Evolutionary conservation across 2,113 vertebrate species (phyloP).

Genomic region (Nicator chloris): DNA sequence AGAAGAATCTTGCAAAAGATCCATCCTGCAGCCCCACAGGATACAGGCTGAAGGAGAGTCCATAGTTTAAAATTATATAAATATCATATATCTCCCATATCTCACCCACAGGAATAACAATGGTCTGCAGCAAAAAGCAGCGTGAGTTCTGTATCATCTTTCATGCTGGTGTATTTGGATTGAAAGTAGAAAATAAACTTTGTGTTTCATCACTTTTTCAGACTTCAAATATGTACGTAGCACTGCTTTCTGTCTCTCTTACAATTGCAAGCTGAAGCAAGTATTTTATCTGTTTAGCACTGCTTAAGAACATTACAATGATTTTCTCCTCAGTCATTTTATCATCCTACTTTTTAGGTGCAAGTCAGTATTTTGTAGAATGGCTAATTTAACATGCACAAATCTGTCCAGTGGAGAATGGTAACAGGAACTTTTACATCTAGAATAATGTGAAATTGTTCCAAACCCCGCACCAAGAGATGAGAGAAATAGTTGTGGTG

Average conservation of each 20-base stretch:
- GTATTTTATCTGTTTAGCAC: not conserved
- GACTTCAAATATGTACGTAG: not conserved
- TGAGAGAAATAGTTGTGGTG: not conserved
- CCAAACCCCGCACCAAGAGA: not conserved
- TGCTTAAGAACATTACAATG: not conserved
- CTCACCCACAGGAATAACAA: not conserved
- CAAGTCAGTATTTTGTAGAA: not conserved
- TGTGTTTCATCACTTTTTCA: not conserved
- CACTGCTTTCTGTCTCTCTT: not conserved
- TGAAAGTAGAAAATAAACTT: constrained; percentile 3
- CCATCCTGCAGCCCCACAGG: not conserved
- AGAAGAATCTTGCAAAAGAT: not conserved
- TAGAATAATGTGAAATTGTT: not conserved
- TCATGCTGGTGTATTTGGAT: not conserved
- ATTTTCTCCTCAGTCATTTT: not conserved
- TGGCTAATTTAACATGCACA: not conserved
- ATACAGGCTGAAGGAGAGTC: not conserved
- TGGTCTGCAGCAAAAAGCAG: not conserved
- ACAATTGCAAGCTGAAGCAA: not conserved
- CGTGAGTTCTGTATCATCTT: not conserved
- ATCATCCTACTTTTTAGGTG: not conserved
- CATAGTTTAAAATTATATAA: not conserved
- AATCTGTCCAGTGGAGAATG: not conserved
- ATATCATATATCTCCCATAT: not conserved
- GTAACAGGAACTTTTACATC: not conserved